A percentile compares a stretch with the other conserved stretches of the same genome.
Conservation (phyloP, 2,888 invertebrate genomes). For the Drosophila formosana region DNA sequence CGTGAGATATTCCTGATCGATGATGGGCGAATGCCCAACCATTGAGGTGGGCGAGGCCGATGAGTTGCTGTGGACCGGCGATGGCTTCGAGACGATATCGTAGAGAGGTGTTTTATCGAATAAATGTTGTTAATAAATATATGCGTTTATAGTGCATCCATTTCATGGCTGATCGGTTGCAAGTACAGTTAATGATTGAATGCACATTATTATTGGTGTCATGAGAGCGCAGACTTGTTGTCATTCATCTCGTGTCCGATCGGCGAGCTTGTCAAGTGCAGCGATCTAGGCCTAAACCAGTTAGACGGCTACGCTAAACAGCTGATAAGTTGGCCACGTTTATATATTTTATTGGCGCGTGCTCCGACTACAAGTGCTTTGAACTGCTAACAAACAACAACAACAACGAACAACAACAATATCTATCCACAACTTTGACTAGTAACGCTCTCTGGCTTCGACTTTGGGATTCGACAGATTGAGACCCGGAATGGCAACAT, state of each 20-base stretch:
- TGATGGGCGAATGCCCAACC: conserved; percentile 29
- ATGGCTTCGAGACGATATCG: conserved; percentile 23
- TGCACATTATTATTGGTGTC: conserved; percentile 55
- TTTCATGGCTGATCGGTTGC: conserved; percentile 11
- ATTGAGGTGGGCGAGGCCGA: conserved; percentile 30
- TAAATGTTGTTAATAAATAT: conserved; percentile 5
- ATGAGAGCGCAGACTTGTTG: conserved; percentile 46
- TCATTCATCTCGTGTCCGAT: conserved; percentile 40
- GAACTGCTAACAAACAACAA: conserved; percentile 42
- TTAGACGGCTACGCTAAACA: conserved; percentile 51
- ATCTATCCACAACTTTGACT: conserved; percentile 15
- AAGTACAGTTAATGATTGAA: neutral
- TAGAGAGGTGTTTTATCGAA: neutral
- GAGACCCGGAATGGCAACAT: conserved; percentile 56
- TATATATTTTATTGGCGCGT: conserved; percentile 51
- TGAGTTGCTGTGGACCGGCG: conserved; percentile 33
- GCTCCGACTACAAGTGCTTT: conserved; percentile 54
- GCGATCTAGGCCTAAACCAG: conserved; percentile 58
- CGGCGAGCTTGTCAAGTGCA: conserved; percentile 54
- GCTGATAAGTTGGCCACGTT: conserved; percentile 47
- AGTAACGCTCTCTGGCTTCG: conserved; percentile 47
- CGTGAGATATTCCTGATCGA: conserved; percentile 56
- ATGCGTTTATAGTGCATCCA: neutral
- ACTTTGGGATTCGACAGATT: conserved; percentile 72
- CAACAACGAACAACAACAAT: conserved; percentile 15